Evolutionary conservation across 2,113 vertebrate species (phyloP).

Genomic region (Podilymbus podiceps): DNA sequence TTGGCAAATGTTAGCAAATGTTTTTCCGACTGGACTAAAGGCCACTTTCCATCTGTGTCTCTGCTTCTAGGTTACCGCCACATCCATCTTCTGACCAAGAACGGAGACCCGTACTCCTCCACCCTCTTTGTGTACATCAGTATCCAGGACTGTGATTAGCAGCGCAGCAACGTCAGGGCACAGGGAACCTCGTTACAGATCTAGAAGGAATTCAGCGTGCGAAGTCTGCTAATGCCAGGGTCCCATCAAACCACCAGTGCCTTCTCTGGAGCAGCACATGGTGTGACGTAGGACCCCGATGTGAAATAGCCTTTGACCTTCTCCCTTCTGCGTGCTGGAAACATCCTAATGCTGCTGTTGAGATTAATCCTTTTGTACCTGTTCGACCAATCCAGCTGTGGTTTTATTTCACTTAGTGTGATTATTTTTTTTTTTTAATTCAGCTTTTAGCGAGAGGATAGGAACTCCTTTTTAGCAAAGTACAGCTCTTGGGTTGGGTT

Average conservation of each 20-base stretch:
- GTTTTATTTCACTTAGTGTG: neutral
- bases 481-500: neutral
- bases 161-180: neutral
- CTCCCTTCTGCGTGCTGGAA: constrained; percentile 17
- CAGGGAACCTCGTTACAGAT: neutral
- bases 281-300: neutral
- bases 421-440: neutral
- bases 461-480: neutral
- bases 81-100: constrained; percentile 88
- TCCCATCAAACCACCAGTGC: neutral
- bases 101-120: constrained; percentile 83
- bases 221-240: neutral
- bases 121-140: constrained; percentile 87
- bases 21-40: neutral
- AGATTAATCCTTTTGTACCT: neutral
- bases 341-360: constrained; percentile 25
- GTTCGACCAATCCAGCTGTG: neutral
- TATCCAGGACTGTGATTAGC: constrained; percentile 70
- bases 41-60: neutral
- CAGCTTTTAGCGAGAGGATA: neutral
- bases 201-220: neutral
- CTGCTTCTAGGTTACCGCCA: constrained; percentile 88
- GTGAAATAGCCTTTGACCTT: neutral
- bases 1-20: neutral
- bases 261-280: neutral